Percentiles rank a stretch among this genome's conserved stretches.
Conservation (phyloP, 2,797 vertebrate species). For the Galagoides demidoff region DNA sequence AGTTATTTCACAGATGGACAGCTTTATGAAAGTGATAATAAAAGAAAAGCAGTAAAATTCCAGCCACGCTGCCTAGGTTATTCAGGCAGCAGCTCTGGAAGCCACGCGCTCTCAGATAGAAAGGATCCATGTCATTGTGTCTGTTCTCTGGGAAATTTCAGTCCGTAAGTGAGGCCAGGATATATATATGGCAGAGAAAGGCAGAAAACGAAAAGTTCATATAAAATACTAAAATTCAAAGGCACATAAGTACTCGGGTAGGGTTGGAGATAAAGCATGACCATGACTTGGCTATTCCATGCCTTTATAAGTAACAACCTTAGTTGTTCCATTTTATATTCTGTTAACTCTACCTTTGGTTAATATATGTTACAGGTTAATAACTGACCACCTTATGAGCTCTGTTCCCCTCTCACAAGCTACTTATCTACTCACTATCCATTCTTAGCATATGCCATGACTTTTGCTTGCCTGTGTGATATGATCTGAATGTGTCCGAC, state of each 20-base stretch:
- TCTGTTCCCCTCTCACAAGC: neutral
- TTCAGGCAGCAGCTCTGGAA: neutral
- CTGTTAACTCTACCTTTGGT: neutral
- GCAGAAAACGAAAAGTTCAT: conserved; percentile 1
- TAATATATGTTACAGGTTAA: neutral
- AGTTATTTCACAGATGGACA: conserved; percentile 54
- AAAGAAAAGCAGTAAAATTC: conserved; percentile 43
- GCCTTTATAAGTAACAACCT: neutral
- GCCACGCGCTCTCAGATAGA: neutral
- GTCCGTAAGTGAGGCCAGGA: neutral
- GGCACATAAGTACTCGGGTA: neutral
- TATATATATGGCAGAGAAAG: neutral
- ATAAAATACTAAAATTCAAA: conserved; percentile 32
- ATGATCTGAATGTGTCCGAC: neutral
- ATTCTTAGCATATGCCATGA: neutral
- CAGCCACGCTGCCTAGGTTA: neutral
- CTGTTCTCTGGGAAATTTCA: neutral
- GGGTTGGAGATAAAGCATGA: neutral
- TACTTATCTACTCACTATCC: neutral
- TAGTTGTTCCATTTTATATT: neutral
- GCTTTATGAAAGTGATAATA: conserved; percentile 56
- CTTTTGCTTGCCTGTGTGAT: neutral
- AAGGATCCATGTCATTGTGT: neutral
- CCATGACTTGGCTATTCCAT: neutral
- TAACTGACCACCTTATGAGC: neutral